phyloP scores from a whole-genome alignment of 2,797 vertebrate species.

The Poecilia velifera region DNA sequence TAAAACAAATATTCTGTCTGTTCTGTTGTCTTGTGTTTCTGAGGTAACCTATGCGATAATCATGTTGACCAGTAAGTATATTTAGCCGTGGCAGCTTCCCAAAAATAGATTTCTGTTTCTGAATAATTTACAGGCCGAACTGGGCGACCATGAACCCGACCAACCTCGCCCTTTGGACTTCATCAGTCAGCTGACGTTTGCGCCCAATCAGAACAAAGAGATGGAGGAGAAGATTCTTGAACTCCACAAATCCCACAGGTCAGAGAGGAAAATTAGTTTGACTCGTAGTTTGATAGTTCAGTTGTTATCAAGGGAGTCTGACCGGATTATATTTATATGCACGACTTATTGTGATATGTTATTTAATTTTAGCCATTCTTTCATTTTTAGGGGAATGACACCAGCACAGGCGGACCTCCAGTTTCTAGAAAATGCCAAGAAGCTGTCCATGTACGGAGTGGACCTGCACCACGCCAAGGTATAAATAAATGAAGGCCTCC shows the following conservation, averaged over 20 bases:
- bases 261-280: slow-evolving; percentile 9
- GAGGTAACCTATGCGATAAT: fast-evolving
- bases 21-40: not conserved
- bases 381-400: slow-evolving; percentile 88
- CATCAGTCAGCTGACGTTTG: slow-evolving; percentile 88
- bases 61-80: not conserved
- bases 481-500: slow-evolving; percentile 56
- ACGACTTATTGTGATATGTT: not conserved
- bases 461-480: slow-evolving; percentile 98
- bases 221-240: slow-evolving; percentile 97
- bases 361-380: not conserved
- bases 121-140: slow-evolving; percentile 80
- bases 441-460: slow-evolving; percentile 98
- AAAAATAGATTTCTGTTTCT: not conserved
- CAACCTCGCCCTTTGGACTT: slow-evolving; percentile 84
- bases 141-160: slow-evolving; percentile 91
- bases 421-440: slow-evolving; percentile 98
- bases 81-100: not conserved
- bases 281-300: slow-evolving; percentile 9
- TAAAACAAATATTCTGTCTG: not conserved
- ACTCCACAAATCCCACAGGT: slow-evolving; percentile 95
- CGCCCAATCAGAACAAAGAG: slow-evolving; percentile 92
- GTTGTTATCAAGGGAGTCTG: not conserved
- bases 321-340: not conserved
- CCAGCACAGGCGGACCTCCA: slow-evolving; percentile 94